phyloP scores from a whole-genome alignment of 2,113 vertebrate species.

The Ceuthmochares aereus region DNA sequence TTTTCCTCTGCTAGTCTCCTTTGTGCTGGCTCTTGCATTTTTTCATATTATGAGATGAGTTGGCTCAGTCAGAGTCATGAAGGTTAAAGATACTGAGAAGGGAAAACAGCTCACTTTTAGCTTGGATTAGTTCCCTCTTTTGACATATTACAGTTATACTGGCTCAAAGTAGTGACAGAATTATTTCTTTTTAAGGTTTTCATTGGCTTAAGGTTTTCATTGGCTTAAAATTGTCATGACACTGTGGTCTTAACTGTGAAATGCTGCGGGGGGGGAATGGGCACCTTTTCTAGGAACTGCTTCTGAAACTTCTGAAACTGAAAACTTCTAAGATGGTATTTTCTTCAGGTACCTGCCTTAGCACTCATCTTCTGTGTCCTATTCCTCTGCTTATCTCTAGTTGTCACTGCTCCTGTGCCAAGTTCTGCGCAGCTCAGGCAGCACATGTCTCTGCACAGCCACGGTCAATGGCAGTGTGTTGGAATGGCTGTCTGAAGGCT shows the following conservation, averaged over 20 bases:
- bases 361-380: background rate
- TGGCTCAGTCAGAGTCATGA: background rate
- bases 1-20: background rate
- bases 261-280: background rate
- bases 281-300: background rate
- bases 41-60: background rate
- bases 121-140: background rate
- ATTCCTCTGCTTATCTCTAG: background rate
- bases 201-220: background rate
- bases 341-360: background rate
- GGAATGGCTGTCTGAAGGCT: background rate
- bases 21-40: background rate
- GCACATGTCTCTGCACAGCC: background rate
- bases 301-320: background rate
- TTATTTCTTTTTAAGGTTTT: background rate
- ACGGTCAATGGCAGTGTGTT: accelerated
- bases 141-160: background rate
- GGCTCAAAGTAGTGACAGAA: background rate
- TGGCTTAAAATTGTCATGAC: background rate
- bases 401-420: background rate
- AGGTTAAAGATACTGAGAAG: background rate
- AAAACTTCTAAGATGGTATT: background rate
- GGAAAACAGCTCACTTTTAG: background rate
- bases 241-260: background rate
- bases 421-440: background rate